These are phyloP conservation scores for Sebastes kiyomatsui DNA, from an alignment of 2,797 vertebrate genomes.

Conservation along the genomic window DNA sequence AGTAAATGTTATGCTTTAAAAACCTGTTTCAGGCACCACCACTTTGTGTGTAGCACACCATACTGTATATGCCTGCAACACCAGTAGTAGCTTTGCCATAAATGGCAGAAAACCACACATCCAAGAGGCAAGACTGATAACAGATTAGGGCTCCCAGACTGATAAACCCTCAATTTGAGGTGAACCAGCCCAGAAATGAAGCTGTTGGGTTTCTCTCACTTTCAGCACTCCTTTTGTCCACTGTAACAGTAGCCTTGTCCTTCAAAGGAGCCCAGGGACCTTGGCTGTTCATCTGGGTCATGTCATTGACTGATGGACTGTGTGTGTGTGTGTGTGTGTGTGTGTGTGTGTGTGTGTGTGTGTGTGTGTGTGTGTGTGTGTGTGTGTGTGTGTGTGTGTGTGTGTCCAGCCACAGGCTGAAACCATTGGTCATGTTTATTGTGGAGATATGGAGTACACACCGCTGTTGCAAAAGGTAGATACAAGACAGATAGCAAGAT, in stretches of 20 bases:
- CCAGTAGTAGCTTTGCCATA: not conserved
- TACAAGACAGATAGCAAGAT: constrained; percentile 12
- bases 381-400: not conserved
- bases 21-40: too few species aligned
- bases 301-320: constrained; percentile 47
- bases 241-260: constrained; percentile 41
- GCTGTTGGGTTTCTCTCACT: constrained; percentile 2
- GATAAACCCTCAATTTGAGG: not conserved
- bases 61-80: not conserved
- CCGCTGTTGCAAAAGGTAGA: constrained; percentile 14
- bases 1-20: too few species aligned
- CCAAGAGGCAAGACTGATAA: not conserved
- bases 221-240: constrained; percentile 29
- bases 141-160: not conserved
- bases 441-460: not conserved
- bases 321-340: not conserved
- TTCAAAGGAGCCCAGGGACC: constrained; percentile 28
- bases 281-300: constrained; percentile 26
- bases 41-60: too few species aligned
- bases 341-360: not conserved
- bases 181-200: constrained; percentile 13
- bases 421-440: constrained; percentile 27
- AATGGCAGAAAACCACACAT: not conserved
- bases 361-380: not conserved
- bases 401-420: constrained; percentile 4